Evolutionary conservation across 1,140 invertebrate genomes (phyloP).

Genomic region (Drosophila pruinosa): DNA sequence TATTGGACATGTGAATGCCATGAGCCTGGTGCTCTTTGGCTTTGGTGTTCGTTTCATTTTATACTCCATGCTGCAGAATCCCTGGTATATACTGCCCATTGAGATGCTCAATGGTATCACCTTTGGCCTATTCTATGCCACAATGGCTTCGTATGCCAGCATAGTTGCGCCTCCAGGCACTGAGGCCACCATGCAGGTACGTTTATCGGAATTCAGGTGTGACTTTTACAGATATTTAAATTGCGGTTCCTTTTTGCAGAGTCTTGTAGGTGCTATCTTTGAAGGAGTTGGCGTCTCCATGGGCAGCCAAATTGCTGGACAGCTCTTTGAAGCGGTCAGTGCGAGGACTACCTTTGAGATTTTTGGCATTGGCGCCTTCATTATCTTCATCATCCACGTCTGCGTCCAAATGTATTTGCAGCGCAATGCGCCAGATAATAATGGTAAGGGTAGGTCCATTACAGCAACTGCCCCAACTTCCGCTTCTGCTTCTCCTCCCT

Average conservation of each 20-base stretch:
- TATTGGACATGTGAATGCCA: conserved; percentile 91
- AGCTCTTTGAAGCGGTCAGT: conserved; percentile 85
- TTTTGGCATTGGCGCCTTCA: conserved; percentile 88
- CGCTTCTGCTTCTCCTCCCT: conserved; percentile 11
- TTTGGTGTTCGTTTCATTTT: conserved; percentile 90
- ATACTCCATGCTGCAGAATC: conserved; percentile 91
- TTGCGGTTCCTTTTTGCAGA: conserved; percentile 84
- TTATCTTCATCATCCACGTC: conserved; percentile 86
- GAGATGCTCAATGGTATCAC: conserved; percentile 94
- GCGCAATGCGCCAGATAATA: conserved; percentile 56
- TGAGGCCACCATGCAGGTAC: conserved; percentile 91
- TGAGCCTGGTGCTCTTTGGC: conserved; percentile 91
- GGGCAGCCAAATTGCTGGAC: conserved; percentile 90
- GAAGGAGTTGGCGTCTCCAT: conserved; percentile 92
- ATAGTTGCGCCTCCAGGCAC: conserved; percentile 93
- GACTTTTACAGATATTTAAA: neutral
- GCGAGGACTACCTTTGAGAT: conserved; percentile 87
- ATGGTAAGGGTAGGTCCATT: conserved; percentile 71
- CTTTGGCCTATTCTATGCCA: conserved; percentile 94
- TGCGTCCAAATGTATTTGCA: conserved; percentile 83
- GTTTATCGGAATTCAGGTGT: neutral
- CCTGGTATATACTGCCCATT: conserved; percentile 92
- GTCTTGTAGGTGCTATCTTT: conserved; percentile 92
- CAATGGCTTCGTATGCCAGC: conserved; percentile 94
- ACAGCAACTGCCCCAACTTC: conserved; percentile 23